Percentiles rank a stretch among this genome's conserved stretches.
phyloP scores from a whole-genome alignment of 2,797 vertebrate genomes.

The Siniperca obscura region DNA sequence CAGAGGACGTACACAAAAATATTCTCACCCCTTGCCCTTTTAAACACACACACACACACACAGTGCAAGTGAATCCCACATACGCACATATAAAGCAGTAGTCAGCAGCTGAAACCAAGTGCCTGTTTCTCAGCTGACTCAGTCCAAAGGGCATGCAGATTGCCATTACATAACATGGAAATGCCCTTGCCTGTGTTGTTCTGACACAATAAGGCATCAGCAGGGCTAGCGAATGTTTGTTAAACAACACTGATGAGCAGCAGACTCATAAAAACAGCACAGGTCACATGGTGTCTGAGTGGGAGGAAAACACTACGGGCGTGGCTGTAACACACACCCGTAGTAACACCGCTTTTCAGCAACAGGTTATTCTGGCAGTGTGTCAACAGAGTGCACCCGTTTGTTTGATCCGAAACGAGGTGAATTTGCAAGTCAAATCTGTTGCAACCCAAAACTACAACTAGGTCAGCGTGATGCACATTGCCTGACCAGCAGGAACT shows the following conservation, averaged over 20 bases:
- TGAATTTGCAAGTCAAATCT: not conserved
- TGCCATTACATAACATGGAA: constrained; percentile 75
- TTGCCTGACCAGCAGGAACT: constrained; percentile 39
- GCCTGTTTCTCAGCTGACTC: constrained; percentile 60
- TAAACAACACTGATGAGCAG: constrained; percentile 59
- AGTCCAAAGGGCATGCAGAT: constrained; percentile 72
- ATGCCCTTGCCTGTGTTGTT: constrained; percentile 41
- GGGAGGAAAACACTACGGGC: not conserved
- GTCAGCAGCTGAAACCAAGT: constrained; percentile 52
- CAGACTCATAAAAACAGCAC: constrained; percentile 26
- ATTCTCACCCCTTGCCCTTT: constrained; percentile 36
- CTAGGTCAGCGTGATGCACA: constrained; percentile 37
- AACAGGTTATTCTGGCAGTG: constrained; percentile 62
- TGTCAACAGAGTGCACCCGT: constrained; percentile 7
- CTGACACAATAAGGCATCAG: constrained; percentile 74
- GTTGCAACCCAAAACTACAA: constrained; percentile 25
- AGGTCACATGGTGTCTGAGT: constrained; percentile 45
- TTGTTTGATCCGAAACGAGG: not conserved
- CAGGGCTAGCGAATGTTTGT: constrained; percentile 66
- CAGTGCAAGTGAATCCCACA: constrained; percentile 11
- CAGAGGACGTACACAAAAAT: constrained; percentile 26
- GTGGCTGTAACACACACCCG: constrained; percentile 14
- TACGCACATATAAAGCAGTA: constrained; percentile 44
- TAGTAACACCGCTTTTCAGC: constrained; percentile 2
- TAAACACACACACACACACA: constrained; percentile 35